Base-by-base conservation (phyloP, 2,888 invertebrate species). In the Acronicta leporina region DNA sequence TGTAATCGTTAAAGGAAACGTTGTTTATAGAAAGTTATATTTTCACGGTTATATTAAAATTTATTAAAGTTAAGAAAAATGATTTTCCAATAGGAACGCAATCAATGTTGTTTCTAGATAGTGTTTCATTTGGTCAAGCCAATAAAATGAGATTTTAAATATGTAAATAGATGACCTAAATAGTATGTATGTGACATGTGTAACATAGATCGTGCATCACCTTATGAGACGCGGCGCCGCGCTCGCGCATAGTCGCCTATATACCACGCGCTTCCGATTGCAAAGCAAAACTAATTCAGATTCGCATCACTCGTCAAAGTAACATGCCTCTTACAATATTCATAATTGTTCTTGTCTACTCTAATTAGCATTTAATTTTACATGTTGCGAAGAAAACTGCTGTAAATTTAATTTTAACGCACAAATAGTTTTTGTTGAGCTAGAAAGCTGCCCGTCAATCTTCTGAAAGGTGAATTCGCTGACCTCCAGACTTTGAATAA, bases 231-330 rank as follows among this genome's bases (percentile, higher is more conserved):
- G 51, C 47, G 5, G 40, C 33, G 54, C 42, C 25, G 33, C 14
- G 25, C 52, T 48, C 9, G 42, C 14, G 30, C 52, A 48, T 11
- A 20, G 49, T 53, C 57, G 68, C 56, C 55, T 71, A 57, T 67
- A 67, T 73, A 71, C 50, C 54, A 27, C 40, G n/a, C 30, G 41
- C 50, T 60, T 68, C 49, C 58, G 61, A 63, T 54, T 46, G 48
- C 54, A 40, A 56, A 14, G 56, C 16, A 38, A 56, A 65, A 65
- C 58, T 57, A 72, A 65, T 72, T 57, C 41, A 44, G 51, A 27
- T 74, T 58, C 38, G 45, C 55, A 62, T 42, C 15, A 46, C 47
- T 59, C 42, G 43, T 63, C 68, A 60, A 48, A 41, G 43, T 44
- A 38, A 40, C 35, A 13, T 13, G 11, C 35, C 4, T 13, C 5